Base-by-base conservation (phyloP, 2,113 vertebrate genomes). In the Psammodynastes pulverulentus region DNA sequence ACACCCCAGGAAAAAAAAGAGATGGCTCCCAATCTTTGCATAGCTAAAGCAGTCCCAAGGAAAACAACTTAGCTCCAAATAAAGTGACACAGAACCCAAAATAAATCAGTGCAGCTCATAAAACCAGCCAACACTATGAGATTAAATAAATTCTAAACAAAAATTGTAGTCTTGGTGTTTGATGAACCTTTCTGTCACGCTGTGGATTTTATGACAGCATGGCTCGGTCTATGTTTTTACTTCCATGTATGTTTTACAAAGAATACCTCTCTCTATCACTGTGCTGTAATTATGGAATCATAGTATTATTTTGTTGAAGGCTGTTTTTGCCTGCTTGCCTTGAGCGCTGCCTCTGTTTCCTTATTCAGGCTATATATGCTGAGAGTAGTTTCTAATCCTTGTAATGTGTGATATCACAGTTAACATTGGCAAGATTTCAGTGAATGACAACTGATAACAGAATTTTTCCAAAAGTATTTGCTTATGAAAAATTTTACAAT, bases 381-480 rank as follows among this genome's bases (percentile, higher is more conserved):
- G 26, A 54, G 49, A 56, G 10, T 51, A 91, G 67, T 87, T 53
- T 13, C 86, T 72, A 3, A 46, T 89, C 39, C 39, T 84, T 94
- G n/a, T 93, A 56, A 85, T 6, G n/a, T 29, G 2, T 93, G 92
- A 51, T 91, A 89, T 49, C 24, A 29, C 0, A 0, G 84, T 94
- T 67, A 72, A 93, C 17, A 92, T 93, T 92, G 3, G 0, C 52
- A 0, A 51, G 86, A 49, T 48, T 48, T 48, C 84, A 45, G 39
- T 10, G 48, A 53, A 91, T 7, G 7, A 79, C n/a, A 48, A 84
- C 29, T 93, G 48, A 93, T 49, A n/a, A n/a, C 89, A 94, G 79
- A 58, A 58, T 58, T 19, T 90, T 24, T 91, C 94, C 29, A 48
- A 86, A 15, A 39, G 87, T 87, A 94, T 58, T 24, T 43, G 39